Evolutionary conservation across 2,797 vertebrate genomes (phyloP).

Genomic region (Acipenser oxyrinchus): DNA sequence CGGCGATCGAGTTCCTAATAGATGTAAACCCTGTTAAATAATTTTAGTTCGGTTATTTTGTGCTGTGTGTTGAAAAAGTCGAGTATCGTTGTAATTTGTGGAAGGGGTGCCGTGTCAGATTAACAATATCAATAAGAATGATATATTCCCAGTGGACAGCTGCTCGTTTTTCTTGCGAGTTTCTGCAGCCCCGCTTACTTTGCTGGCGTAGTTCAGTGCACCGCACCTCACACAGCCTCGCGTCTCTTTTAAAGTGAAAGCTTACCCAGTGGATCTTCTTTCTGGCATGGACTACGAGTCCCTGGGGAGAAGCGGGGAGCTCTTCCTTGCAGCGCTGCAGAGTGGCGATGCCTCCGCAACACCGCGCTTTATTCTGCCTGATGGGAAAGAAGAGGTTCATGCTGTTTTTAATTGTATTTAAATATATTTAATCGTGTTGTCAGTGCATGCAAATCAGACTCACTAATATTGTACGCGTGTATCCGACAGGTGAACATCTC

Average conservation of each 20-base stretch:
- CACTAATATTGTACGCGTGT: slow-evolving; percentile 1
- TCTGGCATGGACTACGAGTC: slow-evolving; percentile 30
- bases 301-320: slow-evolving; percentile 31
- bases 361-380: slow-evolving; percentile 29
- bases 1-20: no score
- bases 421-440: background rate
- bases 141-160: no score
- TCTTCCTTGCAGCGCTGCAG: slow-evolving; percentile 29
- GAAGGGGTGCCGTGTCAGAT: no score
- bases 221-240: no score
- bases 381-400: slow-evolving; percentile 33
- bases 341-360: slow-evolving; percentile 12
- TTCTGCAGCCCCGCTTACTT: no score
- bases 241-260: slow-evolving; percentile 12
- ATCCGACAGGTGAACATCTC: slow-evolving; percentile 44
- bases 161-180: no score
- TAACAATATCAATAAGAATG: no score
- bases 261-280: slow-evolving; percentile 47
- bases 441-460: background rate
- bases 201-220: no score
- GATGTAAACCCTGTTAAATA: no score
- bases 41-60: no score
- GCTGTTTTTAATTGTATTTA: background rate
- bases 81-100: no score
- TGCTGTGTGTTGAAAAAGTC: no score